Conservation (phyloP, 2,797 vertebrate species). For the Argentina silus region DNA sequence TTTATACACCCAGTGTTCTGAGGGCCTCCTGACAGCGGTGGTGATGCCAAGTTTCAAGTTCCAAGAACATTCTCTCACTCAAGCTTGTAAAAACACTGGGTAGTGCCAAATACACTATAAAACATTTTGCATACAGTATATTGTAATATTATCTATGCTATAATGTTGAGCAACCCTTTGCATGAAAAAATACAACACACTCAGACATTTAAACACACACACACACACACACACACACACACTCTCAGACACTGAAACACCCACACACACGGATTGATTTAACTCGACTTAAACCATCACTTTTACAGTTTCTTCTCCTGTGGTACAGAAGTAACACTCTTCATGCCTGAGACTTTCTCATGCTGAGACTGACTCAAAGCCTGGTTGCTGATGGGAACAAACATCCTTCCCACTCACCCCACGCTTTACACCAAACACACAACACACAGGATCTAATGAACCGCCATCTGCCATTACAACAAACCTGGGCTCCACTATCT, state of each 20-base stretch:
- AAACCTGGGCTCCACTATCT: too few species aligned
- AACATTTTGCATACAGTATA: conserved; percentile 22
- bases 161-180: too few species aligned
- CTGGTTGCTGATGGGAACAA: conserved; percentile 64
- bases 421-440: conserved; percentile 65
- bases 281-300: neutral
- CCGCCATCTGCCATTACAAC: conserved; percentile 59
- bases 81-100: neutral
- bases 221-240: too few species aligned
- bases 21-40: neutral
- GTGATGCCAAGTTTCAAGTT: conserved; percentile 25
- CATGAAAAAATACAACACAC: too few species aligned
- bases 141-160: neutral
- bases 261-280: neutral
- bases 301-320: neutral
- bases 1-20: conserved; percentile 1
- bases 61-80: conserved; percentile 42
- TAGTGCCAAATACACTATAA: conserved; percentile 31
- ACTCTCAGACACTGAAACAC: neutral
- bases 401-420: conserved; percentile 64
- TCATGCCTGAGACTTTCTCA: conserved; percentile 41
- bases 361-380: conserved; percentile 54
- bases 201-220: too few species aligned
- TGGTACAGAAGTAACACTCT: conserved; percentile 45
- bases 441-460: conserved; percentile 69